These are phyloP conservation scores for Leptinotarsa defecta DNA, from an alignment of 1,140 invertebrate species.

Conservation along the genomic window DNA sequence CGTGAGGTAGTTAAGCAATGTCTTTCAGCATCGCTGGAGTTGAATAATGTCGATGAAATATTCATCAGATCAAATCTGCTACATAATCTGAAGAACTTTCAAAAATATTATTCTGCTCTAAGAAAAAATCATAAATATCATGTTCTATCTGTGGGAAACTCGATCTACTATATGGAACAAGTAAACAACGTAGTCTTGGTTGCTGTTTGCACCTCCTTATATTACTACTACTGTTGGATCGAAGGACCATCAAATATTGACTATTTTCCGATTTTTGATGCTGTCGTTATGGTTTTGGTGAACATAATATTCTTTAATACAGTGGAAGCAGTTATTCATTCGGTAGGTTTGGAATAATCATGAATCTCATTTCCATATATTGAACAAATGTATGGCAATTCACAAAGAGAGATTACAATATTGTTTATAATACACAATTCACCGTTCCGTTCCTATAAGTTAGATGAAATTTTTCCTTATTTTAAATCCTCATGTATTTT, in stretches of 20 bases:
- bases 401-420: too few species aligned
- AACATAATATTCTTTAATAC: background rate
- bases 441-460: too few species aligned
- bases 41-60: background rate
- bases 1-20: background rate
- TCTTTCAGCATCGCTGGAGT: background rate
- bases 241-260: background rate
- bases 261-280: slow-evolving; percentile 28
- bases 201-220: background rate
- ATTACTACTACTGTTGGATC: slow-evolving; percentile 1
- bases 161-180: slow-evolving; percentile 4
- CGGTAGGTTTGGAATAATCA: background rate
- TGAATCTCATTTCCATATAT: too few species aligned
- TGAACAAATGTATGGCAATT: too few species aligned
- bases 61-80: background rate
- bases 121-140: slow-evolving; percentile 13
- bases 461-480: too few species aligned
- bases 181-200: background rate
- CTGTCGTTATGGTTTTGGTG: background rate
- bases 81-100: background rate
- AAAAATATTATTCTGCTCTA: background rate
- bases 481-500: too few species aligned
- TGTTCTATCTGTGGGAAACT: background rate
- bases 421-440: too few species aligned
- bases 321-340: background rate